phyloP scores from a whole-genome alignment of 2,113 vertebrate species.

The Osmerus mordax region DNA sequence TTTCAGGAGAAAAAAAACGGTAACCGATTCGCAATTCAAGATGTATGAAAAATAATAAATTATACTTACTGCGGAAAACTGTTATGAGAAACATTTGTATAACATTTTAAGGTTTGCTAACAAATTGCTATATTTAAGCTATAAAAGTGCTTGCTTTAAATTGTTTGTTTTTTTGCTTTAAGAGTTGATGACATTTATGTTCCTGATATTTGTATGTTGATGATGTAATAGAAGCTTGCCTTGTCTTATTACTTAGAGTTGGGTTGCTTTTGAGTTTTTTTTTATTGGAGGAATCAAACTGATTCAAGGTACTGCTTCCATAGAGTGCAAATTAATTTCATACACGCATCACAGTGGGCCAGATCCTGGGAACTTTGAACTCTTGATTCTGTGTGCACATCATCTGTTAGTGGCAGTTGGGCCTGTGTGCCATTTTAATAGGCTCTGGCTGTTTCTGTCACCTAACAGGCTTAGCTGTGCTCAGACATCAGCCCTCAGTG shows the following conservation, averaged over 20 bases:
- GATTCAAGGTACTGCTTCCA: neutral
- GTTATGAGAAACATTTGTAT: constrained; percentile 80
- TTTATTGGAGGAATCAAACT: neutral
- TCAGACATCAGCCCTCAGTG: neutral
- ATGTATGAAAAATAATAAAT: constrained; percentile 21
- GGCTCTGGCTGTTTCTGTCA: constrained; percentile 12
- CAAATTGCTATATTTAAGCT: neutral
- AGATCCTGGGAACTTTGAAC: constrained; percentile 2
- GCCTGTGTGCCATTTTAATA: constrained; percentile 8
- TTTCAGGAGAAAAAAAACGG: constrained; percentile 26
- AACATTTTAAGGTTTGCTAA: constrained; percentile 69
- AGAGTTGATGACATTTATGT: constrained; percentile 86
- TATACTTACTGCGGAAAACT: constrained; percentile 80
- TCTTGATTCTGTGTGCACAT: neutral
- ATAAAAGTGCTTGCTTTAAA: constrained; percentile 56
- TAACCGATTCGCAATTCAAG: constrained; percentile 12
- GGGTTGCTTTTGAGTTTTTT: neutral
- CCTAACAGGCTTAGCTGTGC: neutral
- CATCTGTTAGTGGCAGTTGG: constrained; percentile 3
- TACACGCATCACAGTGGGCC: neutral
- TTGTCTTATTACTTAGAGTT: constrained; percentile 43
- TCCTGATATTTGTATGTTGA: constrained; percentile 78
- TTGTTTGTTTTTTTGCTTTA: constrained; percentile 71
- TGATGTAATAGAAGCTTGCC: constrained; percentile 77
- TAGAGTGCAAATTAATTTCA: neutral